Percentiles rank a stretch among this genome's conserved stretches.
phyloP scores from a whole-genome alignment of 2,888 invertebrate genomes.

The Ashinkailepas kermadecensis region DNA sequence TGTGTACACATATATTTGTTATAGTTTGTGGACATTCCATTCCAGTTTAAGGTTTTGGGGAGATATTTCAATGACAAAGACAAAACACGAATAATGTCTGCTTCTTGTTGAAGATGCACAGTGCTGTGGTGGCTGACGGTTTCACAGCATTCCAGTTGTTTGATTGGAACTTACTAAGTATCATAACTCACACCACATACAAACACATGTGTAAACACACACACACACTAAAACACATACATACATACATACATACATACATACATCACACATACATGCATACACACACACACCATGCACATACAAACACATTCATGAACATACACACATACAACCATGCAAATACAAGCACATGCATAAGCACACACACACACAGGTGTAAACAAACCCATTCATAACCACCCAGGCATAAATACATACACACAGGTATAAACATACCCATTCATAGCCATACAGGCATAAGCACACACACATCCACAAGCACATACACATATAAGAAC shows the following conservation, averaged over 20 bases:
- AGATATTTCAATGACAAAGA: too few relatives aligned
- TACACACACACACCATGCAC: background rate
- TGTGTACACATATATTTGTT: too few relatives aligned
- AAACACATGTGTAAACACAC: background rate
- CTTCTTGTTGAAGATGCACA: too few relatives aligned
- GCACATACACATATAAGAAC: background rate
- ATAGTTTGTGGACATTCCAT: too few relatives aligned
- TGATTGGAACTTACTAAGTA: too few relatives aligned
- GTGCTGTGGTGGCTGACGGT: too few relatives aligned
- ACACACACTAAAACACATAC: background rate
- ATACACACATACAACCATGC: slow-evolving; percentile 23
- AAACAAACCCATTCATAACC: too few relatives aligned
- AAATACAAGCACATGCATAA: too few relatives aligned
- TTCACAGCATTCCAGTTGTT: too few relatives aligned
- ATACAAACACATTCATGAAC: slow-evolving; percentile 21
- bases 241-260: background rate
- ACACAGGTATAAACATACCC: slow-evolving; percentile 22
- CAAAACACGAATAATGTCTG: too few relatives aligned
- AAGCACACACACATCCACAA: background rate
- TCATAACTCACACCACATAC: background rate
- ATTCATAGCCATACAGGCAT: slow-evolving; percentile 23
- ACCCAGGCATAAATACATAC: slow-evolving; percentile 4
- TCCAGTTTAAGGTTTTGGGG: too few relatives aligned
- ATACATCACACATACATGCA: background rate
- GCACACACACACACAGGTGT: too few relatives aligned